These are phyloP conservation scores for Mylabris sibirica DNA, from an alignment of 2,888 invertebrate genomes.

Conservation along the genomic window DNA sequence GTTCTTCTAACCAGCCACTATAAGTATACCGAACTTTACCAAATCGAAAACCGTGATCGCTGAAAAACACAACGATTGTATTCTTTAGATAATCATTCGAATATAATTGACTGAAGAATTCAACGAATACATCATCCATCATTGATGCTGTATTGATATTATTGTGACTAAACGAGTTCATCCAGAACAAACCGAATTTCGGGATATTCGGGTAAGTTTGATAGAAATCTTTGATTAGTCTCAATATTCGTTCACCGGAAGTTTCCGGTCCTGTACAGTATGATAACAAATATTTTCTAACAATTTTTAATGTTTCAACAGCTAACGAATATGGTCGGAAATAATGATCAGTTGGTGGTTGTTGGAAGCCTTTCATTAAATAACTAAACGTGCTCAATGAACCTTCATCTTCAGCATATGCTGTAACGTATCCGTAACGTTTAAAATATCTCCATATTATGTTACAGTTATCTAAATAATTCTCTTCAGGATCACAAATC, in stretches of 20 bases:
- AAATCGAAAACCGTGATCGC: conserved; percentile 82
- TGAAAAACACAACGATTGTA: conserved; percentile 76
- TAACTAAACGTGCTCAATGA: conserved; percentile 78
- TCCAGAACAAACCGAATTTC: conserved; percentile 81
- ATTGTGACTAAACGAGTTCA: conserved; percentile 80
- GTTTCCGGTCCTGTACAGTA: conserved; percentile 70
- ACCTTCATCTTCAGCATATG: conserved; percentile 80
- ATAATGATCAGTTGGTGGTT: conserved; percentile 83
- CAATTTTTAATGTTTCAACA: conserved; percentile 66
- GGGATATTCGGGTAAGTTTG: conserved; percentile 65
- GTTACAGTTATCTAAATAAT: conserved; percentile 73
- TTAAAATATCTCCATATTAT: conserved; percentile 81
- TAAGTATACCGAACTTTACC: conserved; percentile 73
- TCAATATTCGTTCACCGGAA: conserved; percentile 72
- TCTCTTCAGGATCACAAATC: conserved; percentile 62
- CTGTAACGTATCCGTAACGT: conserved; percentile 75
- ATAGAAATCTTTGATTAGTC: conserved; percentile 73
- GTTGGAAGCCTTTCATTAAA: conserved; percentile 72
- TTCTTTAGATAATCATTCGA: conserved; percentile 70
- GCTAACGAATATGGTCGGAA: conserved; percentile 76
- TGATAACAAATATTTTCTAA: conserved; percentile 52
- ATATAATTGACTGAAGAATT: conserved; percentile 68
- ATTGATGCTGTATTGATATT: conserved; percentile 72
- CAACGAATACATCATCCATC: conserved; percentile 70
- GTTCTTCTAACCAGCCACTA: conserved; percentile 80